Percentiles rank a stretch among this genome's conserved stretches.
Evolutionary conservation across 2,113 vertebrate genomes (phyloP).

Genomic region (Eubucco bourcierii): DNA sequence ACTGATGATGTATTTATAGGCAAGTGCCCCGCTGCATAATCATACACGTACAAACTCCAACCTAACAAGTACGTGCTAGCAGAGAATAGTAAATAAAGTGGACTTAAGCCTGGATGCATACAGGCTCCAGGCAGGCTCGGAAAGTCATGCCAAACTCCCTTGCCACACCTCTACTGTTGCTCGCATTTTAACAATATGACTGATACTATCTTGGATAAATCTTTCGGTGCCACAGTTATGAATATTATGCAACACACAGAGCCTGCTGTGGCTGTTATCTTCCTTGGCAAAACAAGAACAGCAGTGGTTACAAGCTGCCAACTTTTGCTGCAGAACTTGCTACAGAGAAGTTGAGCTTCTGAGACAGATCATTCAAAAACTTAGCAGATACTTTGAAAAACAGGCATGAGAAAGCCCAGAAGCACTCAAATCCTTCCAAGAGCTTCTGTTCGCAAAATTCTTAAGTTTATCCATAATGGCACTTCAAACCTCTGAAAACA

Average conservation of each 20-base stretch:
- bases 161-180: not conserved
- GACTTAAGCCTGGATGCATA: not conserved
- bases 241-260: not conserved
- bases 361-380: not conserved
- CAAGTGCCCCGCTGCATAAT: not conserved
- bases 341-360: not conserved
- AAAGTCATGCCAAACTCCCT: not conserved
- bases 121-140: not conserved
- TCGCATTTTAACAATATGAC: not conserved
- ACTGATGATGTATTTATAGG: not conserved
- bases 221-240: not conserved
- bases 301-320: not conserved
- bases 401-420: not conserved
- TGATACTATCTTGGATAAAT: not conserved
- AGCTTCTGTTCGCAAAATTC: not conserved
- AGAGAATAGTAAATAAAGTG: not conserved
- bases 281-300: not conserved
- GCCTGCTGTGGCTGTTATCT: not conserved
- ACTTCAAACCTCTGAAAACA: not conserved
- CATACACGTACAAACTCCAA: not conserved
- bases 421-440: not conserved
- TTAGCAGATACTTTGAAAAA: not conserved
- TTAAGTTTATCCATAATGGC: not conserved
- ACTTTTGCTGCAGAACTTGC: not conserved
- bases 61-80: fast-evolving